Percentiles rank a stretch among this genome's conserved stretches.
phyloP scores from a whole-genome alignment of 2,888 invertebrate genomes.

The Aleiodes testaceus region DNA sequence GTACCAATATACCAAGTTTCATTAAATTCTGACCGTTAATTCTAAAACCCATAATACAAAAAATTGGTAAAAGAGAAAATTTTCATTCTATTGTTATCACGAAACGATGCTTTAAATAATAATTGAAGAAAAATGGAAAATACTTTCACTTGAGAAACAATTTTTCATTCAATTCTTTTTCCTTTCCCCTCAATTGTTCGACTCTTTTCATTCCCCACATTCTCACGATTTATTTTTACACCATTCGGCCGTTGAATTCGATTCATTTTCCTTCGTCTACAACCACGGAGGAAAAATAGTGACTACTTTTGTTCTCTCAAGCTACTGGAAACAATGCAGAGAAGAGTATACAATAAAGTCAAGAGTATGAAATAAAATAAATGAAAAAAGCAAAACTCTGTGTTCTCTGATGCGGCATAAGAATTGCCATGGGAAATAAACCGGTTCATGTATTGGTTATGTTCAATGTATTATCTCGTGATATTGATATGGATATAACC shows the following conservation, averaged over 20 bases:
- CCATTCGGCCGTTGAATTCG: constrained; percentile 18
- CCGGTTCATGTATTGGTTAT: constrained; percentile 11
- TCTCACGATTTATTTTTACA: not conserved
- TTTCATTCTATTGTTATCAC: too few species aligned
- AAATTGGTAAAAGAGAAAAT: too few species aligned
- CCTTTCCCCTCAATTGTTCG: not conserved
- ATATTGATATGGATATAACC: not conserved
- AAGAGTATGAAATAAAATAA: not conserved
- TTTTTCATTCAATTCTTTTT: not conserved
- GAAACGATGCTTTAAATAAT: too few species aligned
- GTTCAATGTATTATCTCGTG: not conserved
- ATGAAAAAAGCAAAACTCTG: constrained; percentile 5
- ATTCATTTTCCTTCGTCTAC: not conserved
- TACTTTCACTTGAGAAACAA: too few species aligned
- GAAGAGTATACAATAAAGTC: constrained; percentile 2
- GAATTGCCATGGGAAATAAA: constrained; percentile 39
- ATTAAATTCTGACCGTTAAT: too few species aligned
- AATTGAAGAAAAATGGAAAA: too few species aligned
- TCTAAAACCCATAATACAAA: too few species aligned
- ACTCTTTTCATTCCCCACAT: constrained; percentile 1
- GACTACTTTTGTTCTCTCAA: constrained; percentile 32
- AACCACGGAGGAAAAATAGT: too few species aligned
- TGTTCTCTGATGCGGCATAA: constrained; percentile 11
- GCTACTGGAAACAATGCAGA: constrained; percentile 9
- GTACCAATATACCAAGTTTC: too few species aligned